Base-by-base conservation (phyloP, 2,113 vertebrate species). In the Alethe diademata region DNA sequence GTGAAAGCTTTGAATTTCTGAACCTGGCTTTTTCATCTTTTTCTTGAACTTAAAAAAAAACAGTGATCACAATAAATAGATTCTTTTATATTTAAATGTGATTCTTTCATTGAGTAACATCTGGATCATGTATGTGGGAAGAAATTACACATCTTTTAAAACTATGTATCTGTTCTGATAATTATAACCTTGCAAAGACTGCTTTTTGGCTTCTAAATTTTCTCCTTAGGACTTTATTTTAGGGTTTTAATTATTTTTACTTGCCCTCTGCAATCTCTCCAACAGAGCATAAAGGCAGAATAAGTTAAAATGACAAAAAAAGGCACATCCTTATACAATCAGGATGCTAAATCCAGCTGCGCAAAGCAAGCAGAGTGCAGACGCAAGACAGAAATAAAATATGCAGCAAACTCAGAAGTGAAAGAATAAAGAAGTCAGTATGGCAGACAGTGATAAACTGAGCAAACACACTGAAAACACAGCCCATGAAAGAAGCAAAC, bases 351-450 rank as follows among this genome's bases (percentile, higher is more conserved):
- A 78, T 45, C 14, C 94, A 96, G 96, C 96, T 94, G 80, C 96
- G 82, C 64, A 60, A 80, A 96, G 80, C 64, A 74, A 97, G 86
- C 86, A 95, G 92, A 93, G 45, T 65, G 80, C 88, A 92, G 38
- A 95, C 96, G 95, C 82, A 93, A 72, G 82, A 33, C 57, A 91
- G 64, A 94, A 97, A 95, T 91, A 83, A 97, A 96, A 96, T 78
- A 97, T 65, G 79, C 94, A 84, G 78, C 60, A 60, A 86, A 86
- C 61, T 85, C 62, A 78, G 62, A 86, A 78, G 62, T 23, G 51
- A 64, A 75, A 71, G 79, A 95, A 97, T 95, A 97, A 98, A 97
- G 94, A 43, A 54, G 15, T 43, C 38, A 54, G 92, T 95, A 90
- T 91, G 62, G 91, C 76, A 96, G 87, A 73, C 91, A 91, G 80